Percentiles rank a stretch among this genome's conserved stretches.
Conservation (phyloP, 2,888 invertebrate genomes). For the Drosophila mimica region DNA sequence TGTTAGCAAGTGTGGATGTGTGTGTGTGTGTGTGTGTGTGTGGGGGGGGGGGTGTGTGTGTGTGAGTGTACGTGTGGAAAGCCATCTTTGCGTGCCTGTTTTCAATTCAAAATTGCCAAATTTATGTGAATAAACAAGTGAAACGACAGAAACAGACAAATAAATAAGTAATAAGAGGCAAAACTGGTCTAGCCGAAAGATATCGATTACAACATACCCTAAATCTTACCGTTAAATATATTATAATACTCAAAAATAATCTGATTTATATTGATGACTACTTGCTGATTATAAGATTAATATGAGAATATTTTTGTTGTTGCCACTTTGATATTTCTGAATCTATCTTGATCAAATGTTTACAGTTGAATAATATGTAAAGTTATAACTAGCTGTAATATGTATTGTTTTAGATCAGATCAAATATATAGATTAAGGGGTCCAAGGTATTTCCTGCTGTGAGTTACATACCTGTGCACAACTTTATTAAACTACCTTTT, state of each 20-base stretch:
- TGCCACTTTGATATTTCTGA: background rate
- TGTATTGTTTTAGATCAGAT: background rate
- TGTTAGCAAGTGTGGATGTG: constrained; percentile 35
- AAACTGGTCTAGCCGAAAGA: background rate
- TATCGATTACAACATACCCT: background rate
- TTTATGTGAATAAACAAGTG: constrained; percentile 35
- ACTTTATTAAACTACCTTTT: background rate
- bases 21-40: background rate
- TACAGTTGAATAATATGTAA: background rate
- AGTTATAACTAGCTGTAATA: background rate
- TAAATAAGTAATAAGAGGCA: background rate
- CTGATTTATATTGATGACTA: background rate
- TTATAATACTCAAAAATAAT: background rate
- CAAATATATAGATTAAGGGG: too few relatives aligned
- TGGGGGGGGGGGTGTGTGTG: constrained; percentile 3
- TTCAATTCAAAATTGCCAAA: constrained; percentile 38
- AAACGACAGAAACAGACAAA: background rate
- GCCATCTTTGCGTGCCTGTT: constrained; percentile 16
- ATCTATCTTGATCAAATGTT: background rate
- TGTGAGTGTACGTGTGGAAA: background rate
- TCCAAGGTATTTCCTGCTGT: background rate
- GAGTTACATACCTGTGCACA: background rate
- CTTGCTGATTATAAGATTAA: background rate
- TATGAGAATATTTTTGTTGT: background rate
- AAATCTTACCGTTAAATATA: background rate